Evolutionary conservation across 2,113 vertebrate genomes (phyloP).

Genomic region (Proterorhinus semilunaris): DNA sequence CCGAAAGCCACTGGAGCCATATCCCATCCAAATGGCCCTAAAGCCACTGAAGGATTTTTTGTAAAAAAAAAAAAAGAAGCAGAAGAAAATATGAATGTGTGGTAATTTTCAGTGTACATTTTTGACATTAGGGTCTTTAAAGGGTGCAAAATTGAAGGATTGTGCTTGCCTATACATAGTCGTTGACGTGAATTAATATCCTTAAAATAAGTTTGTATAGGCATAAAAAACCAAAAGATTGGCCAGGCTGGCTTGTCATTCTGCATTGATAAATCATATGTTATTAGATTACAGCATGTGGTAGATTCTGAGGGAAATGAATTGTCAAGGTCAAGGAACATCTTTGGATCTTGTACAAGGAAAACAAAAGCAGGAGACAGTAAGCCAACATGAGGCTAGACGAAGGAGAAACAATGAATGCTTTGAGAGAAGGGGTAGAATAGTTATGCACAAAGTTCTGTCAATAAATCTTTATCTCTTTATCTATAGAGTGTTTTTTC

Average conservation of each 20-base stretch:
- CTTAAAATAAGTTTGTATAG: too few species aligned
- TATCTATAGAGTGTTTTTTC: too few species aligned
- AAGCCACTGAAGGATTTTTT: too few species aligned
- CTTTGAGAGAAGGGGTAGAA: slow-evolving; percentile 16
- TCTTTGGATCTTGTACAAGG: slow-evolving; percentile 34
- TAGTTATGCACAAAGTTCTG: slow-evolving; percentile 1
- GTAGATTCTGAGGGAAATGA: slow-evolving; percentile 6
- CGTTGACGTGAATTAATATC: background rate
- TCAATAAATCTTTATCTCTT: background rate
- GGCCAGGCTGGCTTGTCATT: slow-evolving; percentile 2
- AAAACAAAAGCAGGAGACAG: slow-evolving; percentile 38
- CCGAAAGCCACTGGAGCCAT: too few species aligned
- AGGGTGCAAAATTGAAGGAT: too few species aligned
- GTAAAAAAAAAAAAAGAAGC: too few species aligned
- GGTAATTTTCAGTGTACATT: too few species aligned
- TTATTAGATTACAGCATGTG: slow-evolving; percentile 11
- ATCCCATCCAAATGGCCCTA: too few species aligned
- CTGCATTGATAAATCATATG: slow-evolving; percentile 6
- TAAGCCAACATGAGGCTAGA: slow-evolving; percentile 24
- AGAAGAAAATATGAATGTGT: too few species aligned
- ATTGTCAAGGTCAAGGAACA: slow-evolving; percentile 43
- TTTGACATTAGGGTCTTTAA: too few species aligned
- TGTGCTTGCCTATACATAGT: background rate
- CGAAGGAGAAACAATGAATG: slow-evolving; percentile 41
- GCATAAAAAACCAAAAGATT: too few species aligned